These are phyloP conservation scores for Oryzias sinensis DNA, from an alignment of 2,797 vertebrate genomes.

Conservation along the genomic window DNA sequence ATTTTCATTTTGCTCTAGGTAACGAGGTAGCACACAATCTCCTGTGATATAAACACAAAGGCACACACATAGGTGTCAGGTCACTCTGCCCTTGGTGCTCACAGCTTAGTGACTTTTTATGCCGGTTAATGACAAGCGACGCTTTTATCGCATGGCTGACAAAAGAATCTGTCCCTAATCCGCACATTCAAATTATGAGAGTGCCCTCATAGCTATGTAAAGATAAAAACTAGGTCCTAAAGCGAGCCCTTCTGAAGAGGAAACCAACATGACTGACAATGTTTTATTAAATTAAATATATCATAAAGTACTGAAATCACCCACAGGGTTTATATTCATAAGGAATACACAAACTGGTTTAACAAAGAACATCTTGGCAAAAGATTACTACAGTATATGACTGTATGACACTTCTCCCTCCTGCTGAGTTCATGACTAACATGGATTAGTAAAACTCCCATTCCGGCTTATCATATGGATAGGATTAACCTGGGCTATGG, in stretches of 20 bases:
- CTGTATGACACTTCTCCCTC: constrained; percentile 54
- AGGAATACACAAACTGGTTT: constrained; percentile 6
- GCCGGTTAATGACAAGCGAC: constrained; percentile 68
- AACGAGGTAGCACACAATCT: constrained; percentile 48
- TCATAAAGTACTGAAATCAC: constrained; percentile 6
- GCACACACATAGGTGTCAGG: constrained; percentile 69
- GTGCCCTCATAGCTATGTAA: constrained; percentile 6
- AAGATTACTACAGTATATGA: constrained; percentile 55
- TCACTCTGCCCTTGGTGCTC: constrained; percentile 70
- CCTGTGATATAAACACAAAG: constrained; percentile 45
- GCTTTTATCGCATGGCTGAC: constrained; percentile 64
- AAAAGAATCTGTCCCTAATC: constrained; percentile 42
- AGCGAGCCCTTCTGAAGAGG: not conserved
- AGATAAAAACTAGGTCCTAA: constrained; percentile 4
- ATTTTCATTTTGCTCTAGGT: constrained; percentile 29
- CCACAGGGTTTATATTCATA: not conserved
- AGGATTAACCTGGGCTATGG: constrained; percentile 69
- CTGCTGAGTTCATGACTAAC: constrained; percentile 59
- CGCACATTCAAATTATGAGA: constrained; percentile 9
- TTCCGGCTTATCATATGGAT: constrained; percentile 67
- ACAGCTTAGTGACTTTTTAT: constrained; percentile 62
- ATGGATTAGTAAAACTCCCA: constrained; percentile 60
- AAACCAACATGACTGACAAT: constrained; percentile 5
- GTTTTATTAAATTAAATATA: constrained; percentile 9
- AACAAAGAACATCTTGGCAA: not conserved